A percentile compares a stretch with the other conserved stretches of the same genome.
Evolutionary conservation across 2,113 vertebrate genomes (phyloP).

Genomic region (Rhabdomys dilectus): DNA sequence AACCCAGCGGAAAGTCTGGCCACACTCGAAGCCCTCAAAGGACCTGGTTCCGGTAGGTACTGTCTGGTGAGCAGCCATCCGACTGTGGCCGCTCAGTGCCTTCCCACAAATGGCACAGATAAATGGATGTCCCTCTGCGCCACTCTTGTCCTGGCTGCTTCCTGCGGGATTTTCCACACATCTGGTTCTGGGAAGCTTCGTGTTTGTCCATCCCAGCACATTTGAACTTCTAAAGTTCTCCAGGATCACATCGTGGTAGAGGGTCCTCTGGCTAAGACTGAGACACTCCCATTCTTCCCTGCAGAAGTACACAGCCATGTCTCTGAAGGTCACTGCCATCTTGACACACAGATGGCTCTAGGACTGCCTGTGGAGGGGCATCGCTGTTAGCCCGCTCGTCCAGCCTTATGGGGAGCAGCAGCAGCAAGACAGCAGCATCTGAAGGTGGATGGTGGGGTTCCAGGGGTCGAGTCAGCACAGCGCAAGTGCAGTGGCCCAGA

Average conservation of each 20-base stretch:
- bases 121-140: fast-evolving
- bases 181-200: too few species aligned
- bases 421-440: too few species aligned
- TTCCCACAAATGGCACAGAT: slow-evolving; percentile 27
- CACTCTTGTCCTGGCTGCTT: background rate
- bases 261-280: background rate
- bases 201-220: background rate
- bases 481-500: too few species aligned
- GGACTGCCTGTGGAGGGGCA: background rate
- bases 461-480: too few species aligned
- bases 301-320: slow-evolving; percentile 37
- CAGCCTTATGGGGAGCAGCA: too few species aligned
- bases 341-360: background rate
- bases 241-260: slow-evolving; percentile 58
- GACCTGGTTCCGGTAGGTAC: slow-evolving; percentile 1
- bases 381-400: too few species aligned
- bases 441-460: too few species aligned
- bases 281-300: slow-evolving; percentile 62
- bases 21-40: background rate
- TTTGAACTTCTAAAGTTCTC: slow-evolving; percentile 36
- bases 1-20: slow-evolving; percentile 46
- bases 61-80: slow-evolving; percentile 6
- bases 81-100: slow-evolving; percentile 24
- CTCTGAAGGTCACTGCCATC: slow-evolving; percentile 48
- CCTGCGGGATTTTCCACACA: background rate